Percentiles rank a stretch among this genome's conserved stretches.
These are phyloP conservation scores for Charina bottae DNA, from an alignment of 2,113 vertebrate genomes.

Conservation along the genomic window DNA sequence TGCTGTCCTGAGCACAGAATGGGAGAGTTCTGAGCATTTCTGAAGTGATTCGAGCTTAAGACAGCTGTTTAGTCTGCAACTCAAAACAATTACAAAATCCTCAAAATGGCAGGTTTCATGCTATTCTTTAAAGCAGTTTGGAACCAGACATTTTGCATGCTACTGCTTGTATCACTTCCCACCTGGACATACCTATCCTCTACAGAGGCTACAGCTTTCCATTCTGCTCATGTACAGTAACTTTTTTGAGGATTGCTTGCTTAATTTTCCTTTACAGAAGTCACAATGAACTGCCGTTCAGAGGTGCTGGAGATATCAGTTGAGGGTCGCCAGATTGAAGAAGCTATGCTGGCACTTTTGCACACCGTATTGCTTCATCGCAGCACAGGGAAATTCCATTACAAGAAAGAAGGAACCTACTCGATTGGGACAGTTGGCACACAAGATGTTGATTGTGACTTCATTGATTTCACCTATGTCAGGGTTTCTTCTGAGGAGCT, in stretches of 20 bases:
- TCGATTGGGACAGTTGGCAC: slow-evolving; percentile 96
- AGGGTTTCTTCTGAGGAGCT: slow-evolving; percentile 93
- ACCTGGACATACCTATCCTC: not conserved
- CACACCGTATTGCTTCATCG: slow-evolving; percentile 95
- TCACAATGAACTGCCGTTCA: slow-evolving; percentile 92
- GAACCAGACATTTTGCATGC: not conserved
- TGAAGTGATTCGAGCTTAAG: not conserved
- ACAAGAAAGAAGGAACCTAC: slow-evolving; percentile 98
- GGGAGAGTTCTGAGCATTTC: not conserved
- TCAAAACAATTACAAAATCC: not conserved
- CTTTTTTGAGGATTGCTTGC: not conserved
- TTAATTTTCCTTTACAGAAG: rapidly evolving
- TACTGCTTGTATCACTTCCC: too few species aligned
- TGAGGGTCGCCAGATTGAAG: slow-evolving; percentile 94
- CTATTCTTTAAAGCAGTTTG: not conserved
- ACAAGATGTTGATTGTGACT: slow-evolving; percentile 94
- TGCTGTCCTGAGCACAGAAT: not conserved
- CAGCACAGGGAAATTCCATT: slow-evolving; percentile 98
- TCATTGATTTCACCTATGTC: slow-evolving; percentile 94
- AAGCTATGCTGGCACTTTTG: slow-evolving; percentile 88
- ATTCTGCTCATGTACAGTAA: not conserved
- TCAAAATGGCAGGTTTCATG: not conserved
- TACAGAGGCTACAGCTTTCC: not conserved
- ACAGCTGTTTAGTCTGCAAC: not conserved
- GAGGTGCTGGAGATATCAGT: slow-evolving; percentile 95